Evolutionary conservation across 2,113 vertebrate species (phyloP).

Genomic region (Rhombomys opimus): DNA sequence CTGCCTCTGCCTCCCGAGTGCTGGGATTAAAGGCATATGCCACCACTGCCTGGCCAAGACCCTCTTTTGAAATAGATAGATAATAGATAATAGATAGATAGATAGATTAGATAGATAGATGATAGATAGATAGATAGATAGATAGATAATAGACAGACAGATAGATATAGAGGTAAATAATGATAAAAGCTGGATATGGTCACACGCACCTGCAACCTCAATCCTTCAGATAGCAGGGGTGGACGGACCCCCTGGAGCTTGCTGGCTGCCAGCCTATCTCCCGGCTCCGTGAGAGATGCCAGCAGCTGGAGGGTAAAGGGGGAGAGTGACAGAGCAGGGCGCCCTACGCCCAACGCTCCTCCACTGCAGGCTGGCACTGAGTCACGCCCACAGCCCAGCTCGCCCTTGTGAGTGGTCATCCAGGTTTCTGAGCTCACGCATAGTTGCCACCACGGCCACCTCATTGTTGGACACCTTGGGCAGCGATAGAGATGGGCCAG

Average conservation of each 20-base stretch:
- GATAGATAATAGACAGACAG: too few species aligned
- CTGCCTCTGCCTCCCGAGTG: not conserved
- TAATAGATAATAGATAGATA: not conserved
- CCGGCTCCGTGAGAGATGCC: not conserved
- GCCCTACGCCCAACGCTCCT: fast-evolving
- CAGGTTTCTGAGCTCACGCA: not conserved
- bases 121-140: too few species aligned
- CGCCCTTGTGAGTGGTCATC: too few species aligned
- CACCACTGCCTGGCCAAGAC: not conserved
- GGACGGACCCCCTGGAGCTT: not conserved
- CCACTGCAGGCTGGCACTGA: not conserved
- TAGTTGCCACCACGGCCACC: not conserved
- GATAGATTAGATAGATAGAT: too few species aligned
- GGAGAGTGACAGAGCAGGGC: not conserved
- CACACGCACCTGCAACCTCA: not conserved
- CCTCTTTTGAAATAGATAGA: not conserved
- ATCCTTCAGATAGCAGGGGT: not conserved
- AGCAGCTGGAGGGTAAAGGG: not conserved
- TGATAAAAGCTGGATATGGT: not conserved
- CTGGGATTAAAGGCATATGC: not conserved
- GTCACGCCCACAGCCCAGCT: not conserved
- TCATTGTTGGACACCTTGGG: too few species aligned
- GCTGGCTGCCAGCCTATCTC: not conserved
- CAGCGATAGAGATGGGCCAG: too few species aligned
- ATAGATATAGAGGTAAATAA: not conserved